Conservation (phyloP, 2,888 invertebrate species). For the Suillia variegata region DNA sequence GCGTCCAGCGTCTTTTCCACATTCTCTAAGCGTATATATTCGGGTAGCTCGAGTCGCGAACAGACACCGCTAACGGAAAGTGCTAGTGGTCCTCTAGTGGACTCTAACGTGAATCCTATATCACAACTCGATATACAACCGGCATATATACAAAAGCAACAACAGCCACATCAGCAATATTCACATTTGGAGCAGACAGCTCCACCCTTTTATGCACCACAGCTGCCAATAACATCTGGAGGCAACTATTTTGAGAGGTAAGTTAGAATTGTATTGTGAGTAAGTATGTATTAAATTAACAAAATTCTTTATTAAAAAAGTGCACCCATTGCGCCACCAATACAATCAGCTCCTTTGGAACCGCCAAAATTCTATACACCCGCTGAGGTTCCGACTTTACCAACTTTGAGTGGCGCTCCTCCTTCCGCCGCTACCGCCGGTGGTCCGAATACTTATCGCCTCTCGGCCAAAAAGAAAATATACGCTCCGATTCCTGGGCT, state of each 20-base stretch:
- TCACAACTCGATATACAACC: conserved; percentile 53
- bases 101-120: conserved; percentile 30
- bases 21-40: conserved; percentile 59
- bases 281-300: too few species aligned
- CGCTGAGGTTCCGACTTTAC: conserved; percentile 42
- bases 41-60: conserved; percentile 40
- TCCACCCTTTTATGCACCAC: conserved; percentile 18
- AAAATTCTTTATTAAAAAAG: conserved; percentile 6
- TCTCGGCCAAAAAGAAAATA: conserved; percentile 71
- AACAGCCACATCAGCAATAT: conserved; percentile 64
- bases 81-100: too few species aligned
- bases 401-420: conserved; percentile 10
- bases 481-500: conserved; percentile 82
- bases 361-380: conserved; percentile 58
- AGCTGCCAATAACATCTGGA: too few species aligned
- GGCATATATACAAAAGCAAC: conserved; percentile 41
- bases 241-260: conserved; percentile 22
- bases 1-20: conserved; percentile 71
- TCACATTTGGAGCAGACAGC: conserved; percentile 59
- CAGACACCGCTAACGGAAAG: conserved; percentile 32
- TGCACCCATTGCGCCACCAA: conserved; percentile 29
- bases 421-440: conserved; percentile 28
- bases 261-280: too few species aligned
- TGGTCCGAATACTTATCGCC: conserved; percentile 66
- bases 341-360: conserved; percentile 29